Conservation (phyloP, 1,140 invertebrate species). For the Drosophila saltans region DNA sequence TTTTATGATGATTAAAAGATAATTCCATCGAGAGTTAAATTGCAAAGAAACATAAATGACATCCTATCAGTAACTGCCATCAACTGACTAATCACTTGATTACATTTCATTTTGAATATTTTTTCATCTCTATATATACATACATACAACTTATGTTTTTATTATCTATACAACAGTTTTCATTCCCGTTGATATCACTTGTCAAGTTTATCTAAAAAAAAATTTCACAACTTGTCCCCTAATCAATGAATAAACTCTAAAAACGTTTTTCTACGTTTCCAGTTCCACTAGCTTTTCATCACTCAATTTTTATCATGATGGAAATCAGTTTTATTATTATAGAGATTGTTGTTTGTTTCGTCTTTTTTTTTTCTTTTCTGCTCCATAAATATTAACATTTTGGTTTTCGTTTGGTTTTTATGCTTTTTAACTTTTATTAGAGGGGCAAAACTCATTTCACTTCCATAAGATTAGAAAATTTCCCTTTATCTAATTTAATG, state of each 20-base stretch:
- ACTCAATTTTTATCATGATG: constrained; percentile 1
- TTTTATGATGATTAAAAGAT: constrained; percentile 21
- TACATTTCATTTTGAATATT: too few species aligned
- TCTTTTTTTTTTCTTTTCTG: constrained; percentile 17
- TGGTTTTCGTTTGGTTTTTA: constrained; percentile 39
- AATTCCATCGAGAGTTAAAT: not conserved
- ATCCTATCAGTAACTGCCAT: too few species aligned
- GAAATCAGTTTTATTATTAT: constrained; percentile 28
- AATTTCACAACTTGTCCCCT: constrained; percentile 35
- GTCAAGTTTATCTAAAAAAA: constrained; percentile 15
- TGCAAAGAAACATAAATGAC: too few species aligned
- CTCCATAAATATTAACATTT: constrained; percentile 40
- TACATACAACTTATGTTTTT: too few species aligned
- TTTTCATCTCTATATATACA: too few species aligned
- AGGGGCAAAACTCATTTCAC: constrained; percentile 49
- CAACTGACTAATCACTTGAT: not conserved
- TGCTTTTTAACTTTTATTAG: constrained; percentile 75
- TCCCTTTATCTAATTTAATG: constrained; percentile 77
- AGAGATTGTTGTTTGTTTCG: constrained; percentile 8
- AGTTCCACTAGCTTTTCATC: constrained; percentile 32
- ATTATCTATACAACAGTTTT: too few species aligned
- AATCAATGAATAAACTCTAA: constrained; percentile 39
- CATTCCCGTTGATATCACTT: not conserved
- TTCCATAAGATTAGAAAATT: constrained; percentile 53
- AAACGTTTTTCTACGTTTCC: constrained; percentile 30